These are phyloP conservation scores for Macrosiphum euphorbiae DNA, from an alignment of 2,888 invertebrate genomes.

Conservation along the genomic window DNA sequence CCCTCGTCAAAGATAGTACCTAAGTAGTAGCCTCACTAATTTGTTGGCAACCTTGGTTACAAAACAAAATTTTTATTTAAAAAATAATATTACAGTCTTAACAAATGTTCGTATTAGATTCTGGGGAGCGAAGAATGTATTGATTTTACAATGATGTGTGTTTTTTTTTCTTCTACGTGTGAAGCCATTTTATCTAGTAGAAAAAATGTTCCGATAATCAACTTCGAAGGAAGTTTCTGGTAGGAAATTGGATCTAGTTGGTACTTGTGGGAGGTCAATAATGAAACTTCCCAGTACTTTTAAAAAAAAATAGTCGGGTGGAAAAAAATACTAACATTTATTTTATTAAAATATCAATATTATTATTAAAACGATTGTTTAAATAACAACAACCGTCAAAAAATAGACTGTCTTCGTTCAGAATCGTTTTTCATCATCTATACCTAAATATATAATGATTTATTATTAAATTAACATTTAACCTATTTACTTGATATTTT, in stretches of 20 bases:
- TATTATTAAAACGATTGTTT: neutral
- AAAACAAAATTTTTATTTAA: neutral
- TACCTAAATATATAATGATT: neutral
- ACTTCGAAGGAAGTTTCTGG: neutral
- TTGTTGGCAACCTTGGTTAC: neutral
- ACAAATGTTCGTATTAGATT: neutral
- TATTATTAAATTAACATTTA: neutral
- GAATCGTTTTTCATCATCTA: neutral
- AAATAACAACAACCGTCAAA: neutral
- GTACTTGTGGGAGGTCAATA: neutral
- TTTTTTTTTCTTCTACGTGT: neutral
- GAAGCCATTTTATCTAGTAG: too few relatives aligned
- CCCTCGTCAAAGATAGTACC: too few relatives aligned
- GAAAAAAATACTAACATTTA: neutral
- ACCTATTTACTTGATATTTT: neutral
- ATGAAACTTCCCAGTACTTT: neutral
- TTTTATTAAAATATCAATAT: neutral
- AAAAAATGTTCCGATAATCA: neutral
- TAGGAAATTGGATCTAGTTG: neutral
- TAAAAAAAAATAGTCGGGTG: neutral
- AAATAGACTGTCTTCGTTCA: neutral
- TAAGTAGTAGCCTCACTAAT: too few relatives aligned
- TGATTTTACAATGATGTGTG: neutral
- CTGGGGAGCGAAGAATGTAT: neutral
- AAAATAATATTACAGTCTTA: neutral